phyloP scores from a whole-genome alignment of 2,888 invertebrate species.

The Drosophila demipolita region DNA sequence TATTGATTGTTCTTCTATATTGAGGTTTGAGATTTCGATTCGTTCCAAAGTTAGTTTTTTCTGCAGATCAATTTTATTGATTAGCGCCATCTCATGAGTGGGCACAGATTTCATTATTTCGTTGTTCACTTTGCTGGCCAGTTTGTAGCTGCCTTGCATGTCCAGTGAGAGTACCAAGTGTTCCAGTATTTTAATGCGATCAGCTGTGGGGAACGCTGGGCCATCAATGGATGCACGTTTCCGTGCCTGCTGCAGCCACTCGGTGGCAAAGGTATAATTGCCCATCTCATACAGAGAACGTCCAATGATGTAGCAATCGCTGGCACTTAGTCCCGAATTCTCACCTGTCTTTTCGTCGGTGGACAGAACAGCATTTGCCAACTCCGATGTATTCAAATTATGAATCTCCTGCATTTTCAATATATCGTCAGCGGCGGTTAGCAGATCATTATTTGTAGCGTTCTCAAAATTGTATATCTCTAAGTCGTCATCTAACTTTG shows the following conservation, averaged over 20 bases:
- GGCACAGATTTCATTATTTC: slow-evolving; percentile 61
- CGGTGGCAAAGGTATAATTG: slow-evolving; percentile 47
- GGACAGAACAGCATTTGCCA: slow-evolving; percentile 92
- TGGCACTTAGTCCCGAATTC: slow-evolving; percentile 53
- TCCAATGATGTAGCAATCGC: slow-evolving; percentile 70
- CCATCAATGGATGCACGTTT: not conserved
- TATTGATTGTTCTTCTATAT: not conserved
- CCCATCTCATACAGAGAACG: slow-evolving; percentile 37
- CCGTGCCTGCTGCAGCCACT: slow-evolving; percentile 71
- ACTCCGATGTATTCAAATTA: slow-evolving; percentile 91
- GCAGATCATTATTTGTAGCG: slow-evolving; percentile 91
- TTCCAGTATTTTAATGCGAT: slow-evolving; percentile 54
- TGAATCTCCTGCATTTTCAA: slow-evolving; percentile 96
- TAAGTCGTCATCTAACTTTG: not conserved
- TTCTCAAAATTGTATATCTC: not conserved
- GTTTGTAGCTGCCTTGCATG: slow-evolving; percentile 51
- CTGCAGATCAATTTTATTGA: slow-evolving; percentile 29
- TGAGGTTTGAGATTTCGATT: not conserved
- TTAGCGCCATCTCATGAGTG: slow-evolving; percentile 38
- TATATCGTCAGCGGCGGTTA: slow-evolving; percentile 95
- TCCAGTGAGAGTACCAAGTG: slow-evolving; percentile 40
- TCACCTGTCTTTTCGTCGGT: slow-evolving; percentile 87
- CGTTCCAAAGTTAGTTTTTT: slow-evolving; percentile 34
- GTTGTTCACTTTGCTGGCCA: slow-evolving; percentile 65
- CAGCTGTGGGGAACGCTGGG: slow-evolving; percentile 22